Evolutionary conservation across 2,888 invertebrate genomes (phyloP).

Genomic region (Drosophila longiperda): DNA sequence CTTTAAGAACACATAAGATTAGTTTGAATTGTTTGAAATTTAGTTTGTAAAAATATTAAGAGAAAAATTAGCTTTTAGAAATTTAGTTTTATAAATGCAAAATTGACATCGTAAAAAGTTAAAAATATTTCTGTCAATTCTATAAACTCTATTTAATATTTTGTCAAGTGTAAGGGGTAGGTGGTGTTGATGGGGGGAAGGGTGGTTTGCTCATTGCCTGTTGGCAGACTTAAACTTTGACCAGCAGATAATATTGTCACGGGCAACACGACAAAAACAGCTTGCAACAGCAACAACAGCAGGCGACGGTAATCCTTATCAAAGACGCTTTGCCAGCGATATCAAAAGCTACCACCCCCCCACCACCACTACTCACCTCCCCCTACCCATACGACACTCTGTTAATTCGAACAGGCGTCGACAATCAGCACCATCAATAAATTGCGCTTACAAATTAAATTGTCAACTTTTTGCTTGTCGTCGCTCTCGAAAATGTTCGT

Average conservation of each 20-base stretch:
- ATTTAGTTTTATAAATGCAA: neutral
- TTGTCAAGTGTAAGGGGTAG: constrained; percentile 9
- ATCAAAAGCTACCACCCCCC: constrained; percentile 18
- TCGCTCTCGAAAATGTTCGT: constrained; percentile 40
- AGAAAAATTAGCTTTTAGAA: neutral
- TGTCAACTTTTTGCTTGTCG: constrained; percentile 69
- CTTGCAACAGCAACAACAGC: constrained; percentile 49
- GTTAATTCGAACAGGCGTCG: constrained; percentile 27
- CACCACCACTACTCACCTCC: neutral
- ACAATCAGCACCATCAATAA: constrained; percentile 66
- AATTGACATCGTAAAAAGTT: neutral
- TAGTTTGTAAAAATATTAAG: neutral
- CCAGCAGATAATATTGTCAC: constrained; percentile 71
- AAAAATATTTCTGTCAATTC: neutral
- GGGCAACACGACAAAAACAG: constrained; percentile 46
- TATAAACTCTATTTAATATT: neutral
- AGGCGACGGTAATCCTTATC: constrained; percentile 71
- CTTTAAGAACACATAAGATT: neutral
- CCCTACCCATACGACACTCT: neutral
- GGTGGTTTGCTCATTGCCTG: constrained; percentile 13
- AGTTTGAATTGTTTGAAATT: neutral
- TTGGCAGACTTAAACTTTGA: constrained; percentile 62
- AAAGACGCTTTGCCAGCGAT: constrained; percentile 53
- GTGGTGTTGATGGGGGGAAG: constrained; percentile 1
- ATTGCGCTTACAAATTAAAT: constrained; percentile 76